Percentiles rank a stretch among this genome's conserved stretches.
Evolutionary conservation across 2,888 invertebrate species (phyloP).

Genomic region (Eupithecia pulchellata): DNA sequence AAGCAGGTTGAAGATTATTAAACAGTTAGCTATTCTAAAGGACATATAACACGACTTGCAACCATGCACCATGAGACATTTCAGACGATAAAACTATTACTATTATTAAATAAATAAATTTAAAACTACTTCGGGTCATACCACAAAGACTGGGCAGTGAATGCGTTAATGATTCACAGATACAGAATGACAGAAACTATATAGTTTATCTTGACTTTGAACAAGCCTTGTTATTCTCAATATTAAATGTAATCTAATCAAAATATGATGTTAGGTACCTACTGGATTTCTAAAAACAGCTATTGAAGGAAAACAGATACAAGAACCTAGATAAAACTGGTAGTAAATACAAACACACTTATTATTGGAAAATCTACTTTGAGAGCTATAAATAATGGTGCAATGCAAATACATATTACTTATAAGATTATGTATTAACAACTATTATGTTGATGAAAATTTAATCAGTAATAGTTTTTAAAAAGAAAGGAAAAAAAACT

Average conservation of each 20-base stretch:
- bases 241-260: conserved; percentile 20
- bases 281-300: conserved; percentile 25
- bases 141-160: background rate
- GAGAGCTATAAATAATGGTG: background rate
- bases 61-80: conserved; percentile 25
- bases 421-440: too few relatives aligned
- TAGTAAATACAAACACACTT: conserved; percentile 15
- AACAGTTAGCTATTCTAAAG: conserved; percentile 42
- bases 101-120: background rate
- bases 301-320: conserved; percentile 29
- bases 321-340: conserved; percentile 23
- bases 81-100: conserved; percentile 7
- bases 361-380: conserved; percentile 2
- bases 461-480: background rate
- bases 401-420: background rate
- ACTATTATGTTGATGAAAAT: background rate
- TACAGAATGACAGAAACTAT: background rate
- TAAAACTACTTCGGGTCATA: background rate
- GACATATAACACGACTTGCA: conserved; percentile 25
- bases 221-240: conserved; percentile 23
- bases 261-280: conserved; percentile 11
- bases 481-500: background rate
- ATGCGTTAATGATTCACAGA: background rate
- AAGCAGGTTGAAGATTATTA: too few relatives aligned
- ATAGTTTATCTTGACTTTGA: conserved; percentile 11